These are phyloP conservation scores for Drosophila arizonae DNA, from an alignment of 1,140 invertebrate genomes.

Conservation along the genomic window DNA sequence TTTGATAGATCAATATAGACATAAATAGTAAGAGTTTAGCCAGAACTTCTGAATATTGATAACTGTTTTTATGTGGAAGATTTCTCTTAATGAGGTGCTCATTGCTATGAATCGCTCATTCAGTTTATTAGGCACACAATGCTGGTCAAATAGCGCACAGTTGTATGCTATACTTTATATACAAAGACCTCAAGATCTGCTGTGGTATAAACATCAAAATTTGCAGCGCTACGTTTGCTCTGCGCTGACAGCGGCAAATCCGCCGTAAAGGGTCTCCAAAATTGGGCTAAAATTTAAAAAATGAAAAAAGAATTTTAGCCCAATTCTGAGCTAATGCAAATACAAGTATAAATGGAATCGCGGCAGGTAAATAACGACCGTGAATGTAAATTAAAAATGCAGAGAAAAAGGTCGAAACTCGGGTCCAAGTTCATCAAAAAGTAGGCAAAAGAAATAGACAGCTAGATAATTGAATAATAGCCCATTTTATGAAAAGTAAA, in stretches of 20 bases:
- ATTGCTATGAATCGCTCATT: no score
- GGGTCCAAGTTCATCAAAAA: background rate
- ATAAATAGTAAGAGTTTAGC: no score
- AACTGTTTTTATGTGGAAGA: no score
- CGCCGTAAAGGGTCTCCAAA: background rate
- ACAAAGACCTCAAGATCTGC: background rate
- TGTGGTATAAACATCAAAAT: background rate
- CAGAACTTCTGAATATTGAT: no score
- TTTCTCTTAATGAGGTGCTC: no score
- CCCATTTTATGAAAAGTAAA: background rate
- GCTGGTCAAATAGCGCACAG: background rate
- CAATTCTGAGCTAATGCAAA: slow-evolving; percentile 18
- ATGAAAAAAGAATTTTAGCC: background rate
- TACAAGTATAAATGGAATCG: slow-evolving; percentile 38
- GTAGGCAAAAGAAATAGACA: background rate
- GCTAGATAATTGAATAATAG: slow-evolving; percentile 1
- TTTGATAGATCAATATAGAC: no score
- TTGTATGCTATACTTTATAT: slow-evolving; percentile 17
- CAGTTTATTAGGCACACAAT: background rate
- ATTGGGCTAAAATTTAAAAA: background rate
- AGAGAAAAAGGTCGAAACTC: slow-evolving; percentile 11
- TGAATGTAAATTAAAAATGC: background rate
- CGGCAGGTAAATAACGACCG: slow-evolving; percentile 18
- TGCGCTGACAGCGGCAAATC: background rate
- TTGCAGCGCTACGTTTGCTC: background rate